Conservation (phyloP, 2,888 invertebrate genomes). For the Parasteatoda lunata region DNA sequence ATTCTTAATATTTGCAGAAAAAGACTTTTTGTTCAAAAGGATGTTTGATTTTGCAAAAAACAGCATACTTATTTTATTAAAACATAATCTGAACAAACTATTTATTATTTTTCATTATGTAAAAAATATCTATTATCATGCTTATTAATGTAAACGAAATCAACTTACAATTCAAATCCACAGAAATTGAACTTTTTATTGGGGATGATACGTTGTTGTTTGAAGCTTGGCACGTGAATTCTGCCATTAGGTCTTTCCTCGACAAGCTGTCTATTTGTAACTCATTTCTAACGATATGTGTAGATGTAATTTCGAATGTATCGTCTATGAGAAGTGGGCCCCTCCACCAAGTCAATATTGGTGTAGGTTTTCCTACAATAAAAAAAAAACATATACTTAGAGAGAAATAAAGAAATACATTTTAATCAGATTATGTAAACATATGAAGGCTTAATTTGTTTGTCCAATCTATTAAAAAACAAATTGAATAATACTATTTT, state of each 20-base stretch:
- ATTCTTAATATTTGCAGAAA: too few relatives aligned
- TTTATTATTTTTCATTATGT: background rate
- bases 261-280: slow-evolving; percentile 84
- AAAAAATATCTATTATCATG: background rate
- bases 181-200: slow-evolving; percentile 84
- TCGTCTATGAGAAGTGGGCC: slow-evolving; percentile 85
- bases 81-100: too few relatives aligned
- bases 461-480: too few relatives aligned
- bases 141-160: background rate
- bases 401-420: too few relatives aligned
- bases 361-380: slow-evolving; percentile 83
- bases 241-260: slow-evolving; percentile 88
- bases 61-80: too few relatives aligned
- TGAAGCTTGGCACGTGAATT: slow-evolving; percentile 90
- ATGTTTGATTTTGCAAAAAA: too few relatives aligned
- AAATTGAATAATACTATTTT: too few relatives aligned
- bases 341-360: slow-evolving; percentile 88
- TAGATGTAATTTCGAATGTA: slow-evolving; percentile 80
- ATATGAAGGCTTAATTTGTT: too few relatives aligned
- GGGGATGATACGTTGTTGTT: slow-evolving; percentile 88
- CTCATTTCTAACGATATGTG: slow-evolving; percentile 81
- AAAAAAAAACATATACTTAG: too few relatives aligned
- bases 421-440: too few relatives aligned
- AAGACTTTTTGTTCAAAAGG: too few relatives aligned
- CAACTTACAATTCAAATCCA: slow-evolving; percentile 94